phyloP scores from a whole-genome alignment of 2,797 vertebrate genomes.

The Poliocrania exsul region DNA sequence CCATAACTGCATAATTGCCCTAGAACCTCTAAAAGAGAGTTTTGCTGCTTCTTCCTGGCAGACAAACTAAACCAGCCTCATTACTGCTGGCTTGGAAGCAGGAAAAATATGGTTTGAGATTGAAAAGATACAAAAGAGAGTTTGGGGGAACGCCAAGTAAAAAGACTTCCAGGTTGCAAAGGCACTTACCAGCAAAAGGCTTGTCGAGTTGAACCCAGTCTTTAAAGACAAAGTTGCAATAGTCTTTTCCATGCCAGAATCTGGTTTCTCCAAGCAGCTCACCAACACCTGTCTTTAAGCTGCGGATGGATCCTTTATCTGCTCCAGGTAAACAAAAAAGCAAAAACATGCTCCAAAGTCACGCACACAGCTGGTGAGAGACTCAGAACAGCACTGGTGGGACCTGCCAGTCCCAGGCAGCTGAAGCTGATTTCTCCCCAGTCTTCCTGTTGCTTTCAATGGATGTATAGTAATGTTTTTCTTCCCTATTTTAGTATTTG shows the following conservation, averaged over 20 bases:
- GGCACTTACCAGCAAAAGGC: slow-evolving; percentile 91
- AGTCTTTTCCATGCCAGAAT: slow-evolving; percentile 98
- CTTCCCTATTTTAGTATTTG: neutral
- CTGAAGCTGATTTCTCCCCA: neutral
- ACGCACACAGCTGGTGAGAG: rapidly evolving
- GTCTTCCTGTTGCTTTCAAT: neutral
- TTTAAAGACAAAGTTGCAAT: slow-evolving; percentile 97
- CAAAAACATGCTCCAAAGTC: neutral
- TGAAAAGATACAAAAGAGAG: neutral
- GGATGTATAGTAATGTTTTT: neutral
- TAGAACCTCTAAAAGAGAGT: neutral
- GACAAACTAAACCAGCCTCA: neutral
- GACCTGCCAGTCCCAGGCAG: neutral
- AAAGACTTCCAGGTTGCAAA: neutral
- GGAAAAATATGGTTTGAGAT: neutral
- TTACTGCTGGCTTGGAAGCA: neutral
- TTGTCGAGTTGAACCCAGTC: slow-evolving; percentile 98
- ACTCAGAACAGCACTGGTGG: neutral
- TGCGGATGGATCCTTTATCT: slow-evolving; percentile 81
- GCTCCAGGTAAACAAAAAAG: neutral
- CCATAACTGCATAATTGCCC: rapidly evolving
- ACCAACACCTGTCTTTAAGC: slow-evolving; percentile 82
- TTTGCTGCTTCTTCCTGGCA: neutral
- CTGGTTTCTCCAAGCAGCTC: slow-evolving; percentile 90
- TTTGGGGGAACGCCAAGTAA: neutral